Conservation (phyloP, 2,113 vertebrate genomes). For the Atherinomorus stipes region DNA sequence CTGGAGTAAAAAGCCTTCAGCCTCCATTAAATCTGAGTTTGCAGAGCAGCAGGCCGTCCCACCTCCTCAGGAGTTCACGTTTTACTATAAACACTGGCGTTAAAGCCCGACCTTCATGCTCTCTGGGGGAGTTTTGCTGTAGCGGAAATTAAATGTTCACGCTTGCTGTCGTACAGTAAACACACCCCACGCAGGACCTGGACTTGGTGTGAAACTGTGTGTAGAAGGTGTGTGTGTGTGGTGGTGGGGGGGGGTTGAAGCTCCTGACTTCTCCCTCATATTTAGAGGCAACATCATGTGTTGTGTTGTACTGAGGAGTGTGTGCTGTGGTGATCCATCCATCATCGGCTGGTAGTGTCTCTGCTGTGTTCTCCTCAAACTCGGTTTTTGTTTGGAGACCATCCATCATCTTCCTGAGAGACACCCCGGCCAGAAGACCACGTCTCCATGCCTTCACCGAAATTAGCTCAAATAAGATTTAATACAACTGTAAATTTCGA, state of each 20-base stretch:
- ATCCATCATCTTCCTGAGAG: conserved; percentile 72
- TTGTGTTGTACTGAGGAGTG: conserved; percentile 19
- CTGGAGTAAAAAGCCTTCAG: conserved; percentile 29
- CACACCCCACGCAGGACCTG: conserved; percentile 1
- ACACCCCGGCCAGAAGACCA: conserved; percentile 21
- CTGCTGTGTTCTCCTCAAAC: conserved; percentile 66
- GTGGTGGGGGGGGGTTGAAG: conserved; percentile 25
- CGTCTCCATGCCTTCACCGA: too few relatives aligned
- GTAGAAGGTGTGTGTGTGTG: not conserved
- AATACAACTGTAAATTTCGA: too few relatives aligned
- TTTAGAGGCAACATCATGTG: conserved; percentile 26
- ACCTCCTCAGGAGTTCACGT: conserved; percentile 23
- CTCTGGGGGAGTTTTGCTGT: not conserved
- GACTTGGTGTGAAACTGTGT: conserved; percentile 33
- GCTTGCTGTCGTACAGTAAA: conserved; percentile 44
- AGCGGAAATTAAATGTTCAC: conserved; percentile 57
- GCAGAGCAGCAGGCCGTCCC: conserved; percentile 23
- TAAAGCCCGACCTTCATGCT: conserved; percentile 29
- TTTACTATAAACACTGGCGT: conserved; percentile 31
- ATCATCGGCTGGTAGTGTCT: conserved; percentile 59
- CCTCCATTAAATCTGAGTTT: conserved; percentile 16
- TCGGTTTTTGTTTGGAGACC: conserved; percentile 74
- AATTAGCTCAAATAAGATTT: too few relatives aligned
- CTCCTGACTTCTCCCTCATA: not conserved
- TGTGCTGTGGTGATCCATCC: conserved; percentile 53